phyloP scores from a whole-genome alignment of 2,113 vertebrate species.

The Colaptes auratus region DNA sequence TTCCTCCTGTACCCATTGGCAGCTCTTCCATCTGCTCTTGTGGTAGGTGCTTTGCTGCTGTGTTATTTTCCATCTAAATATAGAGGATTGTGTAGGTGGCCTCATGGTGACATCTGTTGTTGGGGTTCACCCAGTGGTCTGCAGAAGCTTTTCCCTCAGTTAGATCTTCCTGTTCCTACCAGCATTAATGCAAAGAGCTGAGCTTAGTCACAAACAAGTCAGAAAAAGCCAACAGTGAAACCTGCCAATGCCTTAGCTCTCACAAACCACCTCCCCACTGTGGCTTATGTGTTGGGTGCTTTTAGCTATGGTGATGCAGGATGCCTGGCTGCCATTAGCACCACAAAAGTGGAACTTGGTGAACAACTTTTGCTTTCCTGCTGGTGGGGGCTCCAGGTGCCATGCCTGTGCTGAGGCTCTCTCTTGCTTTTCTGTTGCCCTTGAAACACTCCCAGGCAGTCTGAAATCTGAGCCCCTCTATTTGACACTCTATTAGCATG shows the following conservation, averaged over 20 bases:
- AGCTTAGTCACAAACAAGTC: neutral
- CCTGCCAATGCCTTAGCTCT: rapidly evolving
- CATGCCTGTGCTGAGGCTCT: rapidly evolving
- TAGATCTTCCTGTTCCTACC: neutral
- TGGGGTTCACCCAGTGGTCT: neutral
- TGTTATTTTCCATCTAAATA: neutral
- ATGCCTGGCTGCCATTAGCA: neutral
- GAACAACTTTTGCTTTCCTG: neutral
- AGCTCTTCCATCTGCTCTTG: neutral
- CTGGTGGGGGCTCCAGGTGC: neutral
- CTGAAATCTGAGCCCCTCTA: neutral
- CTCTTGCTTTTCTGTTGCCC: rapidly evolving
- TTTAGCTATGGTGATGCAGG: neutral
- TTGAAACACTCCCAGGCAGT: too few relatives aligned
- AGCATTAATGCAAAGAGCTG: neutral
- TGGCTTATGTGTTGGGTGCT: rapidly evolving
- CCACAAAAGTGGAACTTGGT: neutral
- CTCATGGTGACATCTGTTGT: neutral
- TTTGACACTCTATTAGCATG: rapidly evolving
- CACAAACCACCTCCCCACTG: neutral
- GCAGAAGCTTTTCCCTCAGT: neutral
- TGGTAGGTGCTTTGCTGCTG: neutral
- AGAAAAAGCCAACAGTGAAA: neutral
- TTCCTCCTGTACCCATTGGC: rapidly evolving
- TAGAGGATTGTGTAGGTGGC: neutral